These are phyloP conservation scores for Xyrauchen texanus DNA, from an alignment of 2,113 vertebrate species.

Conservation along the genomic window DNA sequence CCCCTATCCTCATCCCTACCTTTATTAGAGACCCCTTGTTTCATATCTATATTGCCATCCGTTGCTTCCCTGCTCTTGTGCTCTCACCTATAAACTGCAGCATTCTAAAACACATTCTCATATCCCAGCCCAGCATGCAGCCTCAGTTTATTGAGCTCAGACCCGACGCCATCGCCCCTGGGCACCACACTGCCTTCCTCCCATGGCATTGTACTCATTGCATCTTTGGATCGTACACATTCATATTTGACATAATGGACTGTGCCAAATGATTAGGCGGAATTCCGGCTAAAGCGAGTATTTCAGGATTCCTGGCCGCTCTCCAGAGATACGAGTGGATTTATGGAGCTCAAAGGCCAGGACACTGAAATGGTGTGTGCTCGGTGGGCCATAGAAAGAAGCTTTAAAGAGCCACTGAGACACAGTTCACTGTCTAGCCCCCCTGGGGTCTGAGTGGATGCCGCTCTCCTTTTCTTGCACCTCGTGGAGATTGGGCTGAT, in stretches of 20 bases:
- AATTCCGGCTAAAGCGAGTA: slow-evolving; percentile 32
- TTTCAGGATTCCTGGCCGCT: slow-evolving; percentile 45
- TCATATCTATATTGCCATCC: not conserved
- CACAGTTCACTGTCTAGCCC: slow-evolving; percentile 32
- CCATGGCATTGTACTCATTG: slow-evolving; percentile 6
- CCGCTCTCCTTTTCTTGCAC: not conserved
- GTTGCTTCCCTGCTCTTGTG: not conserved
- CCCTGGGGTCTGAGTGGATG: not conserved
- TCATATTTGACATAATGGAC: slow-evolving; percentile 27
- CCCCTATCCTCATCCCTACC: too few relatives aligned
- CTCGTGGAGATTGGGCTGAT: slow-evolving; percentile 4
- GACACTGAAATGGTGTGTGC: slow-evolving; percentile 46
- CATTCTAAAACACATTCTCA: slow-evolving; percentile 49
- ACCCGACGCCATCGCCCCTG: not conserved
- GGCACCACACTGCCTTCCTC: slow-evolving; percentile 4
- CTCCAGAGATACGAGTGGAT: slow-evolving; percentile 57
- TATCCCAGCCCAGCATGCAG: slow-evolving; percentile 48
- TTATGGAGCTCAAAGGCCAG: slow-evolving; percentile 41
- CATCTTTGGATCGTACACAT: slow-evolving; percentile 16
- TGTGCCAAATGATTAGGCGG: not conserved
- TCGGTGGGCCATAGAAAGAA: slow-evolving; percentile 43
- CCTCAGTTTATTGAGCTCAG: slow-evolving; percentile 29
- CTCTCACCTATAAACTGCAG: slow-evolving; percentile 26
- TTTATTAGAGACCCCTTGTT: too few relatives aligned
- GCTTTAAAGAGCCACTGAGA: slow-evolving; percentile 52